These are phyloP conservation scores for Triplophysa siluroides DNA, from an alignment of 2,113 vertebrate genomes.

Conservation along the genomic window DNA sequence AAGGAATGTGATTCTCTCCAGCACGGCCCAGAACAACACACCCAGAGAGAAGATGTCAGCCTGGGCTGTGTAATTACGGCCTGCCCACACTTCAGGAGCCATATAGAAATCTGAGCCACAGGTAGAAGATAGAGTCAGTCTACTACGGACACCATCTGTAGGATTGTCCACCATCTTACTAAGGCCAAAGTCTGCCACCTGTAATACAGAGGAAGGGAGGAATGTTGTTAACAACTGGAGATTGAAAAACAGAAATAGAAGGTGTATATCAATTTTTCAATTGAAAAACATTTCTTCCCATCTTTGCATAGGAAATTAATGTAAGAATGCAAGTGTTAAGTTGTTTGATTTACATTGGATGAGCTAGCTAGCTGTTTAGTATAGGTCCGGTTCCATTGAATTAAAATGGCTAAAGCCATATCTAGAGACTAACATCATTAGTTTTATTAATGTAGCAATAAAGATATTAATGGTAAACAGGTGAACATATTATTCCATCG, in stretches of 20 bases:
- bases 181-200: slow-evolving; percentile 95
- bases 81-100: slow-evolving; percentile 97
- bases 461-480: too few relatives aligned
- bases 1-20: slow-evolving; percentile 93
- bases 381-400: too few relatives aligned
- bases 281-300: too few relatives aligned
- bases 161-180: slow-evolving; percentile 87
- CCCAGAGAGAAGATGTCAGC: slow-evolving; percentile 97
- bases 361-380: too few relatives aligned
- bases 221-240: not conserved
- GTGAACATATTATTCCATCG: not conserved
- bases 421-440: too few relatives aligned
- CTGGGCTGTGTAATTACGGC: slow-evolving; percentile 91
- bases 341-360: too few relatives aligned
- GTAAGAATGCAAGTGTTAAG: too few relatives aligned
- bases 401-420: too few relatives aligned
- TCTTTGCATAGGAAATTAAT: not conserved
- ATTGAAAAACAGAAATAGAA: too few relatives aligned
- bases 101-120: slow-evolving; percentile 98
- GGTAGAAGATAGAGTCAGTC: slow-evolving; percentile 90
- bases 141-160: slow-evolving; percentile 73
- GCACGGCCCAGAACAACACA: slow-evolving; percentile 96
- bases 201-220: slow-evolving; percentile 9
- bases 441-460: too few relatives aligned
- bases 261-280: too few relatives aligned